Evolutionary conservation across 2,888 invertebrate species (phyloP), one percentile per base, ranked within the genome.

Genomic region (Chydorus sphaericus): DNA sequence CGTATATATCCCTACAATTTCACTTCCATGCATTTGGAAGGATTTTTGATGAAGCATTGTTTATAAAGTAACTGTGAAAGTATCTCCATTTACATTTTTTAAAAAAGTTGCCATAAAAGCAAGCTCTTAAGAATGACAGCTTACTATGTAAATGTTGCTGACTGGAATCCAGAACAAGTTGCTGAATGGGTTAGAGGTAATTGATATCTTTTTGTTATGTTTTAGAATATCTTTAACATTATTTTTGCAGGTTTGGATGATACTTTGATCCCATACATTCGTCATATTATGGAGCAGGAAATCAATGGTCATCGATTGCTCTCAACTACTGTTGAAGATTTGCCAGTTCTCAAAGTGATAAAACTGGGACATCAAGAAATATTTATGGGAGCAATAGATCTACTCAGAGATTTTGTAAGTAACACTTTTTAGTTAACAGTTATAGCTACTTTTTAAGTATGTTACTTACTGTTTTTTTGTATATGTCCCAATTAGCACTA

Each of bases 351-450:
- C 55, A 88, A 90, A 23, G 82, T 96, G 66, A 74, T 75, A 59
- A 82, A 85, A 67, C 80, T 96, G 60, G 94, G 94, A 10, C 93
- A 94, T 69, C 92, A 94, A 70, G 93, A 93, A 69, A 79, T 92
- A 55, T 80, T 96, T 60, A 75, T 96, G 48, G 92, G 93, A 70
- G 92, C 91, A 52, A 86, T 94, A 14, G 90, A 91, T 65, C 84
- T 90, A 63, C 76, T 96, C 49, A 75, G 86, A 63, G 85, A 89
- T 72, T 86, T 93, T 73, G 89, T 89, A 73, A 77, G 83, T 11
- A 10, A 8, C 2, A 16, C 14, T 33, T 18, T 29, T 16, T 33
- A 29, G 10, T 26, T 26, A 23, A n/a, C 23, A 10, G 16, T 31
- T 14, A 38, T 39, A 20, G 20, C 48, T 8, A 8, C 23, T 23